These are phyloP conservation scores for Rhyacophila brunnea DNA, from an alignment of 1,140 invertebrate species.

Conservation along the genomic window DNA sequence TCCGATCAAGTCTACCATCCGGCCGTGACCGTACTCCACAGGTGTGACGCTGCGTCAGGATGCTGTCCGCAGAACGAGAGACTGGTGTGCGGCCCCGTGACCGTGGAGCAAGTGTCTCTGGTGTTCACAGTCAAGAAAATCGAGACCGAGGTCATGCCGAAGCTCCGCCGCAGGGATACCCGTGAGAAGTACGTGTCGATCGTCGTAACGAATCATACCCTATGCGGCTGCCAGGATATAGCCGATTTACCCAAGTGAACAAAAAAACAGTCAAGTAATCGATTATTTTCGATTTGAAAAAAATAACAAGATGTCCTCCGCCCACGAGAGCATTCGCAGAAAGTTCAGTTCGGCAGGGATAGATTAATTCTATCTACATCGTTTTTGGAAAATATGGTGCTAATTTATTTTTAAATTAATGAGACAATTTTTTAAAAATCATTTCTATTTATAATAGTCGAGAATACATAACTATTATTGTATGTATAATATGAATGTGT, in stretches of 20 bases:
- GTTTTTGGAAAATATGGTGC: no score
- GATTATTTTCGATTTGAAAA: no score
- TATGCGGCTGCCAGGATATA: conserved; percentile 7
- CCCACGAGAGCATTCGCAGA: no score
- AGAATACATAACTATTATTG: no score
- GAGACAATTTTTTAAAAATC: no score
- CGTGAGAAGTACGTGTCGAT: conserved; percentile 2
- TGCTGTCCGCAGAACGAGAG: conserved; percentile 40
- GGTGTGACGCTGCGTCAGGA: conserved; percentile 43
- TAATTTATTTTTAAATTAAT: no score
- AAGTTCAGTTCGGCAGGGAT: no score
- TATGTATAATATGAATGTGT: no score
- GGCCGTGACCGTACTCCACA: conserved; percentile 42
- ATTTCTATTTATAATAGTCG: no score
- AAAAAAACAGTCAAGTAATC: no score
- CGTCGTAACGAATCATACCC: conserved; percentile 11
- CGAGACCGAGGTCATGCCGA: not conserved
- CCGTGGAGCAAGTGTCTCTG: conserved; percentile 3
- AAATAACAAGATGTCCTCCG: no score
- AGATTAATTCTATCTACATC: no score
- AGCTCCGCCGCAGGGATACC: conserved; percentile 1
- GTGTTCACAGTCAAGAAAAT: conserved; percentile 2
- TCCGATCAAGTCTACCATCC: conserved; percentile 32
- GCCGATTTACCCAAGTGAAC: conserved; percentile 8
- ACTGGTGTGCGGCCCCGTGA: conserved; percentile 40